Evolutionary conservation across 2,113 vertebrate genomes (phyloP).

Genomic region (Pteruthius melanotis): DNA sequence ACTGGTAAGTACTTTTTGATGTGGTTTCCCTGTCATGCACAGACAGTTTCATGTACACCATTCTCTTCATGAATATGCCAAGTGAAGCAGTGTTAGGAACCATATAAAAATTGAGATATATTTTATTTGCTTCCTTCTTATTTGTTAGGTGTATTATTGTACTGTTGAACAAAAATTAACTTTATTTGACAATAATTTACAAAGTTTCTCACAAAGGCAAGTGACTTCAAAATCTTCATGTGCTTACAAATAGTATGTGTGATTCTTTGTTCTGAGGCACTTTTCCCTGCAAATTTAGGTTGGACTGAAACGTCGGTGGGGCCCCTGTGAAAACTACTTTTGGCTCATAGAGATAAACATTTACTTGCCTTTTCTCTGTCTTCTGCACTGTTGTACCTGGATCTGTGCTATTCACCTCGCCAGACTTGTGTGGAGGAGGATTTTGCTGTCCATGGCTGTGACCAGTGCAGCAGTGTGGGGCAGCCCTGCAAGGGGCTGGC

Average conservation of each 20-base stretch:
- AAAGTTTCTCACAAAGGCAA: background rate
- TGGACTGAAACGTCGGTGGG: background rate
- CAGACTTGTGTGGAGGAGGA: background rate
- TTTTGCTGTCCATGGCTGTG: rapidly evolving
- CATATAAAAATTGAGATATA: background rate
- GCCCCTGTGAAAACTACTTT: background rate
- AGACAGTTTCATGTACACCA: background rate
- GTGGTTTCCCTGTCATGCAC: background rate
- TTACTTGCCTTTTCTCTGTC: background rate
- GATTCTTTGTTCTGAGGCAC: background rate
- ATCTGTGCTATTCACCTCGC: background rate
- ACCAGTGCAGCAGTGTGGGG: rapidly evolving
- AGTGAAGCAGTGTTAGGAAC: background rate
- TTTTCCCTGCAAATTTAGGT: background rate
- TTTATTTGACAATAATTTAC: background rate
- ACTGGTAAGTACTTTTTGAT: background rate
- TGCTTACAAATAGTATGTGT: background rate
- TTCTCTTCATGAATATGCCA: background rate
- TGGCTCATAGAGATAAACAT: background rate
- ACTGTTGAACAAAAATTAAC: background rate
- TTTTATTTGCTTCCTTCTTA: background rate
- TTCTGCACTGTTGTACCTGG: background rate
- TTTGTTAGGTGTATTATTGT: background rate
- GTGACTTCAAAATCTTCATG: background rate
- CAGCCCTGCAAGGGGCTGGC: rapidly evolving